These are phyloP conservation scores for Varanus salvator DNA, from an alignment of 2,113 vertebrate genomes.

Conservation along the genomic window DNA sequence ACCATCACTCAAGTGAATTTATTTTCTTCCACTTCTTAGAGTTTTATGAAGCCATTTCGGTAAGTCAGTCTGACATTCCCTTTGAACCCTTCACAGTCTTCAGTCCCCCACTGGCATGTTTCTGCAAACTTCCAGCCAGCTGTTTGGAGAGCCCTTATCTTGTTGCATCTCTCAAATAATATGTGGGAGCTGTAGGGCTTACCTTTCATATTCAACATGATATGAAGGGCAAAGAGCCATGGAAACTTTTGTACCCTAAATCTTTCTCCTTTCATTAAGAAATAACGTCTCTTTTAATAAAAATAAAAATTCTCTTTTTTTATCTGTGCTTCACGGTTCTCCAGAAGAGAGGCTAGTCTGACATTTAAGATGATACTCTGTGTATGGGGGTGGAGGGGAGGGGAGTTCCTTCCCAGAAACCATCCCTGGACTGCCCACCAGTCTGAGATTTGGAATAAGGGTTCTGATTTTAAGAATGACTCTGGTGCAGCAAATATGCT, in stretches of 20 bases:
- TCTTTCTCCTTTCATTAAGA: slow-evolving; percentile 4
- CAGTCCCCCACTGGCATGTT: background rate
- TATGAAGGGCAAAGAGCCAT: background rate
- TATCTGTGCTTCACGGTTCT: background rate
- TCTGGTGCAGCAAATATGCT: background rate
- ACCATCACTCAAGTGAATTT: background rate
- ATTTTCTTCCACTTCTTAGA: background rate
- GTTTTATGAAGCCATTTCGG: slow-evolving; percentile 8
- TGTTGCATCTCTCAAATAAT: slow-evolving; percentile 16
- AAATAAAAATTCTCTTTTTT: too few species aligned
- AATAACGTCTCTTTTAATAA: too few species aligned
- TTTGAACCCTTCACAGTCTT: slow-evolving; percentile 27
- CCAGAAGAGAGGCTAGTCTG: background rate
- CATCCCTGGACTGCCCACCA: background rate
- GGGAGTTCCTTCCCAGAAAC: background rate
- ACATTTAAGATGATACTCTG: background rate
- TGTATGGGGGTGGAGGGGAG: too few species aligned
- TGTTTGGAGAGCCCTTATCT: slow-evolving; percentile 9
- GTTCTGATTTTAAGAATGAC: background rate
- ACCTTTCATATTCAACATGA: slow-evolving; percentile 9
- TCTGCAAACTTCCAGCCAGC: slow-evolving; percentile 2
- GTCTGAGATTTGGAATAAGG: background rate
- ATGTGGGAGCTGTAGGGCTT: background rate
- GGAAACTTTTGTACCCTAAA: slow-evolving; percentile 11
- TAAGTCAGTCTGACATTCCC: slow-evolving; percentile 12